These are phyloP conservation scores for Oriolus oriolus DNA, from an alignment of 2,113 vertebrate species.

Conservation along the genomic window DNA sequence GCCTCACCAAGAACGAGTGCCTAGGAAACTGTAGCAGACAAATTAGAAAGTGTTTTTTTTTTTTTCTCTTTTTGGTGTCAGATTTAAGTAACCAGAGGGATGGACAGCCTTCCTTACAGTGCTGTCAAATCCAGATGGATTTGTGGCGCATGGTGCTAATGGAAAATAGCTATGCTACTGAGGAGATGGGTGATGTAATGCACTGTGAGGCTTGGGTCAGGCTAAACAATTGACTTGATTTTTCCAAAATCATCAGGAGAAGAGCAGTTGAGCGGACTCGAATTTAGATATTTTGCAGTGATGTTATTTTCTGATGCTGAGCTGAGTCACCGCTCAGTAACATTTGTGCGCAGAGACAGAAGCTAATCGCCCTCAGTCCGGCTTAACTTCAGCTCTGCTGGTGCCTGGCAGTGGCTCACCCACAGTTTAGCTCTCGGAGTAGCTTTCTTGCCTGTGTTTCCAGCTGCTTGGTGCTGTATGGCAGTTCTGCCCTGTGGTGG, in stretches of 20 bases:
- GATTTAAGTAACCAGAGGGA: neutral
- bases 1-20: neutral
- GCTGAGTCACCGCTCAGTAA: neutral
- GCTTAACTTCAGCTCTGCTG: accelerated
- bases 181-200: neutral
- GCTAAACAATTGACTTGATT: neutral
- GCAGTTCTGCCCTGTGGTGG: accelerated
- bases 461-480: neutral
- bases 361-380: neutral
- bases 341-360: neutral
- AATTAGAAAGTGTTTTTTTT: neutral
- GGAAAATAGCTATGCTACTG: neutral
- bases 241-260: neutral
- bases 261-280: neutral
- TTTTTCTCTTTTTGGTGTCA: neutral
- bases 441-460: neutral
- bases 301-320: neutral
- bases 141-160: too few species aligned
- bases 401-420: neutral
- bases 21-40: neutral
- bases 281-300: neutral
- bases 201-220: neutral
- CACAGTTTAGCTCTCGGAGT: accelerated
- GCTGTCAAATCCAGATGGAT: neutral
- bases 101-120: neutral